phyloP scores from a whole-genome alignment of 2,113 vertebrate species.

The Ifrita kowaldi region DNA sequence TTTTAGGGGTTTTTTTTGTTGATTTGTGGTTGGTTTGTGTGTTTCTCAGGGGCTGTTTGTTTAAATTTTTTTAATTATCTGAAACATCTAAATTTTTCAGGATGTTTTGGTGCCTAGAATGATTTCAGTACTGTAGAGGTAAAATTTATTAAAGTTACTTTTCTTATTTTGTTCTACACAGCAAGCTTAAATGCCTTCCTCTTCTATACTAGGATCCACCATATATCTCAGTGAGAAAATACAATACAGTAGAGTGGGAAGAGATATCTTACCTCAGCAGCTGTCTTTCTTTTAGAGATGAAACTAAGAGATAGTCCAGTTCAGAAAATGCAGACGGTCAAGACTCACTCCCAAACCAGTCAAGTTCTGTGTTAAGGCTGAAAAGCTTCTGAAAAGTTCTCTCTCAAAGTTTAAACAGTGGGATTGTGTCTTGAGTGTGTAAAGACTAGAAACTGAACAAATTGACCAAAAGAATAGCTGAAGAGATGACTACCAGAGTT shows the following conservation, averaged over 20 bases:
- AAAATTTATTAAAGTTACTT: neutral
- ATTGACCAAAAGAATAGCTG: neutral
- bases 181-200: neutral
- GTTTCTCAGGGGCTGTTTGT: accelerated
- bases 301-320: neutral
- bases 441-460: neutral
- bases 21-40: neutral
- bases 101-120: neutral
- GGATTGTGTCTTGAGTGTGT: neutral
- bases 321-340: neutral
- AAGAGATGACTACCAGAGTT: neutral
- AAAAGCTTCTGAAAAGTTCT: neutral
- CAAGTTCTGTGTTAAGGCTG: neutral
- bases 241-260: neutral
- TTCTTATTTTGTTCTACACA: neutral
- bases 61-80: neutral
- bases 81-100: neutral
- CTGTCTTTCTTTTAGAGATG: neutral
- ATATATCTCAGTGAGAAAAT: neutral
- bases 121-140: neutral
- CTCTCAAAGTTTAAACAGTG: neutral
- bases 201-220: neutral
- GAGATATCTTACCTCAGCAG: neutral
- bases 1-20: accelerated
- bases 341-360: neutral